Evolutionary conservation across 2,888 invertebrate species (phyloP).

Genomic region (Aleiodes leptofemur): DNA sequence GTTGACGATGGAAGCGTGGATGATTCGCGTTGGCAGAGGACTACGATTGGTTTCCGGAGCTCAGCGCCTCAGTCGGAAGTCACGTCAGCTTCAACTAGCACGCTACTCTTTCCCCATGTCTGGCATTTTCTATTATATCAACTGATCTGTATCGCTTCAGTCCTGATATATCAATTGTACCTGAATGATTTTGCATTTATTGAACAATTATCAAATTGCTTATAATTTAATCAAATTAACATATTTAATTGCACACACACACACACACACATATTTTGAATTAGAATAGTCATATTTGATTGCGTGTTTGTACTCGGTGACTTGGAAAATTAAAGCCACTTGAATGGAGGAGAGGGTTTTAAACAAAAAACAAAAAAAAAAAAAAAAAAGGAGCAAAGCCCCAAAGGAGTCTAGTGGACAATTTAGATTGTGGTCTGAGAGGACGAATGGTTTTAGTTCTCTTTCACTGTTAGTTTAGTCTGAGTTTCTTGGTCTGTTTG

Average conservation of each 20-base stretch:
- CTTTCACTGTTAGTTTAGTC: constrained; percentile 51
- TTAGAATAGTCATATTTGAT: no score
- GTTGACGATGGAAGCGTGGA: constrained; percentile 61
- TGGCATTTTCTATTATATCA: constrained; percentile 44
- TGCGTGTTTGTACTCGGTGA: no score
- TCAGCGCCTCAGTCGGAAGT: constrained; percentile 65
- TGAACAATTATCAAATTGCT: not conserved
- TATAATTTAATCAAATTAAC: not conserved
- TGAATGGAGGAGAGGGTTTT: not conserved
- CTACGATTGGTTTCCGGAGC: constrained; percentile 66
- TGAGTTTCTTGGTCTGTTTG: constrained; percentile 54
- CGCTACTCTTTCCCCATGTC: constrained; percentile 54
- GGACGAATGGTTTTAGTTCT: constrained; percentile 41
- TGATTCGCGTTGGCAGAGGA: constrained; percentile 63
- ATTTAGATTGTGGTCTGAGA: constrained; percentile 20
- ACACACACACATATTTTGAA: no score
- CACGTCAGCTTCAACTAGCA: constrained; percentile 62
- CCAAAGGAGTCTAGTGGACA: not conserved
- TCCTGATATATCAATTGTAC: constrained; percentile 16
- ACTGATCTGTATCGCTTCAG: constrained; percentile 24
- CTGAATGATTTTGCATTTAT: constrained; percentile 3
- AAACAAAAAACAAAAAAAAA: no score
- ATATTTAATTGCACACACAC: no score
- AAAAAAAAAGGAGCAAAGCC: not conserved
- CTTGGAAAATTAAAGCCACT: no score